Evolutionary conservation across 2,113 vertebrate genomes (phyloP).

Genomic region (Melanotaenia duboulayi): DNA sequence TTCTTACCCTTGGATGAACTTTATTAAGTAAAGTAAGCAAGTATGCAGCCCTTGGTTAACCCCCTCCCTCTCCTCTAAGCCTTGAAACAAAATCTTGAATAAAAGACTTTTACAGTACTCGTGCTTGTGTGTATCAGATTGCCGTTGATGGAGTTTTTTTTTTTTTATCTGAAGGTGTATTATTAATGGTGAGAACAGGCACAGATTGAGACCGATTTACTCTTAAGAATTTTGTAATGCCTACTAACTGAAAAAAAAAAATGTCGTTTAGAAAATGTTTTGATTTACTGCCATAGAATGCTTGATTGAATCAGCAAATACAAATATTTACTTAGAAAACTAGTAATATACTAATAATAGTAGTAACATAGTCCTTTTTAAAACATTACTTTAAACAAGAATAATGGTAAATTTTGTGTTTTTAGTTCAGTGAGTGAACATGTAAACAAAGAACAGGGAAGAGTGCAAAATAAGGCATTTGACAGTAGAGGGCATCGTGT

Average conservation of each 20-base stretch:
- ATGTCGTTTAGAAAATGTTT: too few species aligned
- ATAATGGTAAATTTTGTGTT: neutral
- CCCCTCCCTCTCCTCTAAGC: slow-evolving; percentile 48
- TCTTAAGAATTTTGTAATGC: too few species aligned
- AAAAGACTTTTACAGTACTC: slow-evolving; percentile 82
- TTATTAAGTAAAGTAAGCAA: slow-evolving; percentile 65
- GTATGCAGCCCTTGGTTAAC: slow-evolving; percentile 58
- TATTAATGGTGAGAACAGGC: too few species aligned
- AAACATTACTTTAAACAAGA: neutral
- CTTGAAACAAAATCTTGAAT: slow-evolving; percentile 81
- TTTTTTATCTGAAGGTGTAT: neutral
- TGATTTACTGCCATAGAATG: too few species aligned
- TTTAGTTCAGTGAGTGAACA: neutral
- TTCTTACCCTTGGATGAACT: slow-evolving; percentile 67
- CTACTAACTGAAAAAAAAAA: too few species aligned
- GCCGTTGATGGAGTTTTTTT: neutral
- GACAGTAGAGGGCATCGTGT: neutral
- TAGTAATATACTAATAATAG: too few species aligned
- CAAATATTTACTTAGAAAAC: too few species aligned
- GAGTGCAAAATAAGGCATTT: neutral
- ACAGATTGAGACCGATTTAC: too few species aligned
- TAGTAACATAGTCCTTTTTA: too few species aligned
- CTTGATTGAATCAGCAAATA: too few species aligned
- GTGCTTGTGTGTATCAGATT: slow-evolving; percentile 15
- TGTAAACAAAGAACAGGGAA: neutral